Evolutionary conservation across 1,140 invertebrate genomes (phyloP).

Genomic region (Leptinotarsa lineolata): DNA sequence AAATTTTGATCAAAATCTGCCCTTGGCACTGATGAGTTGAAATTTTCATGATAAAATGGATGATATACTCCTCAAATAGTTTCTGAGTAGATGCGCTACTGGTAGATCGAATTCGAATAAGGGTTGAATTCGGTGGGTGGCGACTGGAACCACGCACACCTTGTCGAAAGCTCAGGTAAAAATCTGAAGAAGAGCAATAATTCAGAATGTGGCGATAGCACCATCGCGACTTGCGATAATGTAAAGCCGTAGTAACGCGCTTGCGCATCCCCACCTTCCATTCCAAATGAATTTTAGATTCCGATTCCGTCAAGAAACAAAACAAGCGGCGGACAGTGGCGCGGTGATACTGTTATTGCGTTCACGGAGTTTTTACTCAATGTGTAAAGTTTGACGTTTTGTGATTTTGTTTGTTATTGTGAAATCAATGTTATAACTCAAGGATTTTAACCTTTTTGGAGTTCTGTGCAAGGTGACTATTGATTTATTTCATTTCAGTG

Average conservation of each 20-base stretch:
- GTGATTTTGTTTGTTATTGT: constrained; percentile 23
- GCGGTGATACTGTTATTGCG: constrained; percentile 24
- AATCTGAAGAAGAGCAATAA: constrained; percentile 2
- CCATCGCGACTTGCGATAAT: too few species aligned
- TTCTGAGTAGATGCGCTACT: too few species aligned
- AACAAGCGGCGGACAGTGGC: constrained; percentile 17
- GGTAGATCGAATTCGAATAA: not conserved
- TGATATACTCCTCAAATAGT: too few species aligned
- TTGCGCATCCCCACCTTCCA: not conserved
- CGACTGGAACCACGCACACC: constrained; percentile 4
- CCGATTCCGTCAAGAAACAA: not conserved
- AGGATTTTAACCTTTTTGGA: constrained; percentile 26
- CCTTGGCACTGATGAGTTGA: too few species aligned
- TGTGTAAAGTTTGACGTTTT: constrained; percentile 16
- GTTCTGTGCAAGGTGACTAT: constrained; percentile 14
- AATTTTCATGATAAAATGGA: too few species aligned
- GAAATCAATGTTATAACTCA: constrained; percentile 12
- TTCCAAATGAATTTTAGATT: not conserved
- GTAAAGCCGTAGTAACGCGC: not conserved
- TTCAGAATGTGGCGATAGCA: too few species aligned
- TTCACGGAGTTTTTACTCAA: not conserved
- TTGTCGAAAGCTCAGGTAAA: constrained; percentile 19
- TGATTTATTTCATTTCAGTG: not conserved
- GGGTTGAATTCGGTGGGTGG: constrained; percentile 13
- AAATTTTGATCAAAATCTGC: too few species aligned